These are phyloP conservation scores for Acipenser transmontanus DNA, from an alignment of 2,797 vertebrate species.

Conservation along the genomic window DNA sequence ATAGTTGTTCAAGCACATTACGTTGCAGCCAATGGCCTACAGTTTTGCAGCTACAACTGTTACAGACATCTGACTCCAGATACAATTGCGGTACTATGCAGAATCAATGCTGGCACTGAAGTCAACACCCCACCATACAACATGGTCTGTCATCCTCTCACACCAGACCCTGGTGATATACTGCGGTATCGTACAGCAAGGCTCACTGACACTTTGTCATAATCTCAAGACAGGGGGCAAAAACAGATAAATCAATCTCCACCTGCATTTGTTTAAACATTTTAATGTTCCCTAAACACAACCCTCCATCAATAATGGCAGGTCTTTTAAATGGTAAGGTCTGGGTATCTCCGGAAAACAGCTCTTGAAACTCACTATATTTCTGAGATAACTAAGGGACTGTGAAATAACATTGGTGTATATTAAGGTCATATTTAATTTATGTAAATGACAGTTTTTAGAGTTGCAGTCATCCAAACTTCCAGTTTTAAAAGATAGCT, in stretches of 20 bases:
- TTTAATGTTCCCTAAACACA: constrained; percentile 27
- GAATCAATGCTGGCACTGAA: too few species aligned
- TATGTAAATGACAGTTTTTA: too few species aligned
- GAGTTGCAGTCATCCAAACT: too few species aligned
- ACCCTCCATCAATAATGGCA: constrained; percentile 33
- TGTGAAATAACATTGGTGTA: neutral
- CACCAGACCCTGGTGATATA: neutral
- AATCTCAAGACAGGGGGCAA: neutral
- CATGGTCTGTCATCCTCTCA: neutral
- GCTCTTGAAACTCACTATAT: constrained; percentile 14
- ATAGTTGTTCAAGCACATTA: too few species aligned
- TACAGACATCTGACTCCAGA: too few species aligned
- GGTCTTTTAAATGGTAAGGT: constrained; percentile 30
- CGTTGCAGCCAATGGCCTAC: too few species aligned
- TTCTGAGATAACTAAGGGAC: neutral
- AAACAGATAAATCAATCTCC: constrained; percentile 29
- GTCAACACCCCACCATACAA: too few species aligned
- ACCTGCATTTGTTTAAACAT: constrained; percentile 25
- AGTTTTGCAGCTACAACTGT: too few species aligned
- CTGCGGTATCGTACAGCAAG: neutral
- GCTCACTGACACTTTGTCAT: neutral
- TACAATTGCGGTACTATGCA: too few species aligned
- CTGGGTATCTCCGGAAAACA: constrained; percentile 25
- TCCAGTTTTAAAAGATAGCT: too few species aligned
- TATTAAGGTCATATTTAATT: neutral